Conservation (phyloP, 2,797 vertebrate species). For the Pantherophis alleghaniensis region DNA sequence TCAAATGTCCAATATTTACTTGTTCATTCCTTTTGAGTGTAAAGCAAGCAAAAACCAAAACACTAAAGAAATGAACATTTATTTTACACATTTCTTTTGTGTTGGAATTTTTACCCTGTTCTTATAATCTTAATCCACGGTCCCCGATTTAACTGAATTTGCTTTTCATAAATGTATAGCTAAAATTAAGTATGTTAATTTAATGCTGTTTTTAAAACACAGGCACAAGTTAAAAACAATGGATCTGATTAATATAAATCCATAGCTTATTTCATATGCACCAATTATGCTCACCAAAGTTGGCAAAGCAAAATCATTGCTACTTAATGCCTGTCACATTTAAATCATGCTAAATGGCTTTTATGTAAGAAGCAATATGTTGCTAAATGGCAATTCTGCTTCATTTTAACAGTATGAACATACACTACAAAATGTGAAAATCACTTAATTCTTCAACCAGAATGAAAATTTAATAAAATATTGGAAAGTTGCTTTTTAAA, state of each 20-base stretch:
- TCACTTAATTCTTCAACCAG: neutral
- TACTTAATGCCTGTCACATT: slow-evolving; percentile 4
- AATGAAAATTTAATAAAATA: neutral
- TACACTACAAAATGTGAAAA: neutral
- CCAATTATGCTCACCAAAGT: neutral
- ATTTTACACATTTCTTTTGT: neutral
- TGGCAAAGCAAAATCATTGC: slow-evolving; percentile 7
- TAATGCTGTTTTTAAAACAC: neutral
- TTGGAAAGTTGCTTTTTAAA: neutral
- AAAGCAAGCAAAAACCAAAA: neutral
- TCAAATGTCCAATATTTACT: neutral
- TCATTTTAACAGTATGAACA: neutral
- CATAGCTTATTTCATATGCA: slow-evolving; percentile 10
- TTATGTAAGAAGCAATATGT: neutral
- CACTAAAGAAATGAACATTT: neutral
- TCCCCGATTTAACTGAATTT: neutral
- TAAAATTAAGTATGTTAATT: neutral
- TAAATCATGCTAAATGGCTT: neutral
- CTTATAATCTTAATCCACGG: neutral
- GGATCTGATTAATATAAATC: slow-evolving; percentile 11
- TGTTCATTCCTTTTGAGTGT: neutral
- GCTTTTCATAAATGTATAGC: neutral
- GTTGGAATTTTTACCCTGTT: neutral
- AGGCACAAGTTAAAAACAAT: slow-evolving; percentile 4
- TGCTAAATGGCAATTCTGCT: neutral